Evolutionary conservation across 2,797 vertebrate genomes (phyloP), one percentile per base, ranked within the genome.

Genomic region (Adelosebastes latens): DNA sequence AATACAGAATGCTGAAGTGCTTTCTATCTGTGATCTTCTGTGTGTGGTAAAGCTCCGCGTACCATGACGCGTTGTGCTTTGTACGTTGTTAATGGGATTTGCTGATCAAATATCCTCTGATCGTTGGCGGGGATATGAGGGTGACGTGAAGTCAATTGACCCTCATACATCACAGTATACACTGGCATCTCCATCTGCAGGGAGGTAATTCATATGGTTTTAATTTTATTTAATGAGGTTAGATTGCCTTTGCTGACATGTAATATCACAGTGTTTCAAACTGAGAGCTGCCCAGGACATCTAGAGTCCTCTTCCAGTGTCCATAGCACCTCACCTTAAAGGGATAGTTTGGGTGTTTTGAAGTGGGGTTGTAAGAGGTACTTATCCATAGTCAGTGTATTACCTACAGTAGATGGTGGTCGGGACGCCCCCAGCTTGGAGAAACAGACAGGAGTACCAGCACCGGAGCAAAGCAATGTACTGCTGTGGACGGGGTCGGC

Each of bases 51-150:
- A 73, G 69, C 68, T 25, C 69, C 0, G 25, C 6, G 20, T 81
- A 86, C 78, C 62, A 31, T 81, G 66, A 79, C 27, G 27, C 56
- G 74, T 67, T 68, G 66, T 58, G 73, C 81, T 89, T 87, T 83
- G 72, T 85, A 58, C n/a, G 66, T 46, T 75, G 67, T 89, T 89
- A 85, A 91, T 84, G 86, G 71, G 63, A 86, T 76, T 64, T 9
- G 75, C 80, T 86, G 88, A 93, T 93, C 84, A 91, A 89, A 92
- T 88, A 83, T 79, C 82, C 84, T 89, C 71, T 83, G 81, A 88
- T 90, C 65, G 25, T 63, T 82, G 76, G 68, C 20, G 32, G 53
- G 25, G 70, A 66, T 72, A 66, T 29, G 75, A 71, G 75, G 62
- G 42, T 36, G 84, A 85, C 31, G 6, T 52, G 75, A 88, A 83